Percentiles rank a stretch among this genome's conserved stretches.
Evolutionary conservation across 2,113 vertebrate genomes (phyloP).

Genomic region (Chascanopsetta lugubris): DNA sequence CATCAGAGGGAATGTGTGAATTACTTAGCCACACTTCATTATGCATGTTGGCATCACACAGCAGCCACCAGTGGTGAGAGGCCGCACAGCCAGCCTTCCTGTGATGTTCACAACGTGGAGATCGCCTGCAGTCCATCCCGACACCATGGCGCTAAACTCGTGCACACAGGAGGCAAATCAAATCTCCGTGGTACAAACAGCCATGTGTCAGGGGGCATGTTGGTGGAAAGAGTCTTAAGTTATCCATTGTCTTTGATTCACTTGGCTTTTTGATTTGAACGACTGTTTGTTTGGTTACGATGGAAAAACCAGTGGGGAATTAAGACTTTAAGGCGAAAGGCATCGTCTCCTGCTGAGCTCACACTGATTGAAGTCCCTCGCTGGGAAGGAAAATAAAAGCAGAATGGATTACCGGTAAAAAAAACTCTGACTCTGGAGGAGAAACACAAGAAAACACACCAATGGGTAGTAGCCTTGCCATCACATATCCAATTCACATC

Average conservation of each 20-base stretch:
- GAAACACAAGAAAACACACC: background rate
- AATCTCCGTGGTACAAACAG: constrained; percentile 17
- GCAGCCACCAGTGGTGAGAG: constrained; percentile 1
- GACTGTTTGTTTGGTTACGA: constrained; percentile 7
- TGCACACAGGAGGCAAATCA: constrained; percentile 23
- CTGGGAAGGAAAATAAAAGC: constrained; percentile 39
- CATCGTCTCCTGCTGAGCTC: constrained; percentile 24
- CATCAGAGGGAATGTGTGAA: constrained; percentile 24
- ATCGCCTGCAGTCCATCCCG: constrained; percentile 33
- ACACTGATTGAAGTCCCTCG: constrained; percentile 31
- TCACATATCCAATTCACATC: background rate
- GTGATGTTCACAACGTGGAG: background rate
- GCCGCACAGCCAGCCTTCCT: constrained; percentile 12
- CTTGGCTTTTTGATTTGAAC: constrained; percentile 20
- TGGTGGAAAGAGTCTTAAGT: constrained; percentile 6
- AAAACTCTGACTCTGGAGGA: constrained; percentile 4
- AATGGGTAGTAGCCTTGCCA: background rate
- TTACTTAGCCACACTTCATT: constrained; percentile 23
- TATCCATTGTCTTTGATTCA: constrained; percentile 29
- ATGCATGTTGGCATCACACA: constrained; percentile 23
- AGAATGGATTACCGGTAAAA: constrained; percentile 3
- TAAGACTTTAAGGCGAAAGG: constrained; percentile 14
- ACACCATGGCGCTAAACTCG: constrained; percentile 32
- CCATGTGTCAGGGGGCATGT: constrained; percentile 10
- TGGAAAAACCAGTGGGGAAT: background rate